Base-by-base conservation (phyloP, 1,140 invertebrate species). In the Ceratosolen solmsi region DNA sequence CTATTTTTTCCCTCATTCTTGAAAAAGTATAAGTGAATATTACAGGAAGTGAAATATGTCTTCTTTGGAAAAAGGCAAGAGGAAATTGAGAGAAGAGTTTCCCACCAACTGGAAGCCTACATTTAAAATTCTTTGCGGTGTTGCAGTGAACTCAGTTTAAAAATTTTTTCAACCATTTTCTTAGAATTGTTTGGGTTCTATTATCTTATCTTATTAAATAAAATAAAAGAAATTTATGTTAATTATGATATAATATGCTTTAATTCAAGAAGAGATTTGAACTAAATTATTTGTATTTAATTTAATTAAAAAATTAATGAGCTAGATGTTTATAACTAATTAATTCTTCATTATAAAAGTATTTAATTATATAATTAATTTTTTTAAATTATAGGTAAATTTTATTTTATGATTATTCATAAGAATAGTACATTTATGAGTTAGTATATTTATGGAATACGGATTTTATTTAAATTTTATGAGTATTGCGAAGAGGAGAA, bases 21-120 rank as follows among this genome's bases (percentile, higher is more conserved):
- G 30, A 22, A 54, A 68, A 54, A 70, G 25, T 70, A 22, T 54
- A 63, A 56, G 15, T 25, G 2, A 56, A 71, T 17, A 51, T 11
- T 20, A 20, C 30, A 25, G 4, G 27, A 56, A 41, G 46, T 79
- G 36, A n/a, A 4, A 17, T 51, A 56, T 25, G n/a, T 56, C 20
- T 77, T 63, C 76, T 51, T 77, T 78, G 3, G 27, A 78, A 70
- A 70, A 78, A 54, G 8, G 1, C 9, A 30, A 22, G 41, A 78
- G 20, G 25, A 68, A 54, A 78, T 78, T 78, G 38, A 80, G 70
- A 80, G 68, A 27, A 71, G 49, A 58, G 68, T 33, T 51, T 71
- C 3, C 54, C 51, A 49, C 41, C 51, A 80, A 74, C 38, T 73
- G 63, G 36, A 33, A n/a, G 4, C 54, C 27, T 72, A 54, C 22